Conservation (phyloP, 2,797 vertebrate genomes). For the Sardinella longiceps region DNA sequence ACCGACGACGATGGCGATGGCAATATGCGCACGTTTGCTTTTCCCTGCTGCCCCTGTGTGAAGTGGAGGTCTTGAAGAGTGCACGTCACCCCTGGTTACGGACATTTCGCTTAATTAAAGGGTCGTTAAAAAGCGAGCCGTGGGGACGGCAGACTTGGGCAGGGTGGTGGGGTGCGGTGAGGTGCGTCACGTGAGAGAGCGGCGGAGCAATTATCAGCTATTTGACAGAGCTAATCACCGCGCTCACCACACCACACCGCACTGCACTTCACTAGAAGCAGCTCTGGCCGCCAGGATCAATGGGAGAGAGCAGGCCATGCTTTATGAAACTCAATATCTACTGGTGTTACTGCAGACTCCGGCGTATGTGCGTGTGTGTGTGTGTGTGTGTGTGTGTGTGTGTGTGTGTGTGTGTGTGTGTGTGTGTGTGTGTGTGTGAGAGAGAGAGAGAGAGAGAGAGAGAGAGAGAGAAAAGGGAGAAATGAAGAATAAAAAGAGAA, state of each 20-base stretch:
- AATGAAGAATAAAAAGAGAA: no score
- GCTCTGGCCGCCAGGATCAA: not conserved
- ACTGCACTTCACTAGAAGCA: constrained; percentile 23
- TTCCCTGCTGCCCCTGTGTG: not conserved
- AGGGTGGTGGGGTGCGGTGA: no score
- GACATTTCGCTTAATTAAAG: constrained; percentile 45
- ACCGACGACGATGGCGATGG: not conserved
- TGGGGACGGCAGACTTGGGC: constrained; percentile 25
- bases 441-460: not conserved
- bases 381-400: not conserved
- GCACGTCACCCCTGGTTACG: constrained; percentile 41
- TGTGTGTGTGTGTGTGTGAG: no score
- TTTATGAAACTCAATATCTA: constrained; percentile 8
- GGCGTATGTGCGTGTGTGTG: not conserved
- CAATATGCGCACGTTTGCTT: not conserved
- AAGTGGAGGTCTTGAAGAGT: not conserved
- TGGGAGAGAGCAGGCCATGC: not conserved
- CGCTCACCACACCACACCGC: no score
- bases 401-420: no score
- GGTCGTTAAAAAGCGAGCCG: constrained; percentile 43
- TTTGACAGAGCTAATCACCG: constrained; percentile 45
- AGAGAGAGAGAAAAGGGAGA: not conserved
- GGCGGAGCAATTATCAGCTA: constrained; percentile 37
- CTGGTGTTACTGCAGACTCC: not conserved
- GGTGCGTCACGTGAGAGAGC: constrained; percentile 29